phyloP scores from a whole-genome alignment of 2,888 invertebrate species.

The Tipula vernalis region DNA sequence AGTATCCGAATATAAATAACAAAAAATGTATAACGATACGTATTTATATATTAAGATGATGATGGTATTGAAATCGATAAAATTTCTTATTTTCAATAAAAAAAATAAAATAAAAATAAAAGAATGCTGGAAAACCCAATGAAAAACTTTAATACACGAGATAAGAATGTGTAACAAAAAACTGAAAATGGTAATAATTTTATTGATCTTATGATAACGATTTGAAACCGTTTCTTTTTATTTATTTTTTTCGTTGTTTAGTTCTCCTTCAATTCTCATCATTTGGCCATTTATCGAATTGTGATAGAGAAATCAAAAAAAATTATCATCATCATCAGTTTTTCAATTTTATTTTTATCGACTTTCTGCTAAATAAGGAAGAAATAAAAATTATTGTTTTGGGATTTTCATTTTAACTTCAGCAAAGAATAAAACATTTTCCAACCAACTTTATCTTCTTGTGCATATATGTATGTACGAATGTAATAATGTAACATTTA shows the following conservation, averaged over 20 bases:
- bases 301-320: not conserved
- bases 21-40: not conserved
- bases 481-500: not conserved
- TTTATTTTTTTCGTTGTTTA: too few species aligned
- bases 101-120: not conserved
- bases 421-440: not conserved
- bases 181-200: not conserved
- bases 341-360: slow-evolving; percentile 4
- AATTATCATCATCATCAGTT: slow-evolving; percentile 4
- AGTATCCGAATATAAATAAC: not conserved
- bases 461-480: not conserved
- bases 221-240: not conserved
- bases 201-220: not conserved
- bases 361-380: not conserved
- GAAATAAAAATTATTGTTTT: slow-evolving; percentile 4
- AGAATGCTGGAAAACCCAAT: not conserved
- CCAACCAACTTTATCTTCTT: not conserved
- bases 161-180: slow-evolving; percentile 4
- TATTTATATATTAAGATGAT: not conserved
- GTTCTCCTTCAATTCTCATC: not conserved
- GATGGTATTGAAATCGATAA: slow-evolving; percentile 4
- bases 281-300: not conserved
- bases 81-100: not conserved
- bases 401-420: not conserved
- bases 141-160: not conserved